Base-by-base conservation (phyloP, 2,888 invertebrate genomes). In the Drosophila parthenogenetica region DNA sequence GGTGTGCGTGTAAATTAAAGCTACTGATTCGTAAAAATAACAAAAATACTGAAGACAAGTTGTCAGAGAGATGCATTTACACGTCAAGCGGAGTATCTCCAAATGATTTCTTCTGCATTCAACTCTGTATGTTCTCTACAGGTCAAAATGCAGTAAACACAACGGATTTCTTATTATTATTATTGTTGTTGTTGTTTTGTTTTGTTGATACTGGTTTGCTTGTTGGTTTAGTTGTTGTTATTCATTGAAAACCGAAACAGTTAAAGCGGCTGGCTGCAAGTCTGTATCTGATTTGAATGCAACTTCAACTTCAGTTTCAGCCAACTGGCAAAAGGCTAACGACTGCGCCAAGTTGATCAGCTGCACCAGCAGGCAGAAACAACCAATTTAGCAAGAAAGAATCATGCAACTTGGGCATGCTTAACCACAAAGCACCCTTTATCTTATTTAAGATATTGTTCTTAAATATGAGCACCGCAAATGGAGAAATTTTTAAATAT, bases 11-110 rank as follows among this genome's bases (percentile, higher is more conserved):
- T 87, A 88, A 87, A 87, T 88, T 88, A 87, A 87, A 87, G 87
- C 88, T 88, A 88, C 88, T 87, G 89, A 87, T 87, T 84, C 82
- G 82, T 84, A 76, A 81, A 88, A 87, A 87, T 76, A 80, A 69
- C 69, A 66, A 19, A 19, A 19, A 19, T 19, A 19, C 19, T 19
- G 54, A 73, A 65, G 73, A 69, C 57, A 72, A 22, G 37, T 45
- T 62, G 51, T 37, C 58, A 46, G 58, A 59, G 35, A 53, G 76
- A 49, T 29, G 43, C 63, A 69, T 73, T 69, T 73, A 73, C 53
- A 69, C 60, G 42, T 48, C 61, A 71, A 59, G 67, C 67, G 55
- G 35, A 46, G 62, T 40, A 49, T 5, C 37, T 16, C 37, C 48
- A 73, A 76, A 65, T 73, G 66, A 59, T 48, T 65, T 65, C 70